Evolutionary conservation across 2,113 vertebrate species (phyloP).

Genomic region (Epinephelus moara): DNA sequence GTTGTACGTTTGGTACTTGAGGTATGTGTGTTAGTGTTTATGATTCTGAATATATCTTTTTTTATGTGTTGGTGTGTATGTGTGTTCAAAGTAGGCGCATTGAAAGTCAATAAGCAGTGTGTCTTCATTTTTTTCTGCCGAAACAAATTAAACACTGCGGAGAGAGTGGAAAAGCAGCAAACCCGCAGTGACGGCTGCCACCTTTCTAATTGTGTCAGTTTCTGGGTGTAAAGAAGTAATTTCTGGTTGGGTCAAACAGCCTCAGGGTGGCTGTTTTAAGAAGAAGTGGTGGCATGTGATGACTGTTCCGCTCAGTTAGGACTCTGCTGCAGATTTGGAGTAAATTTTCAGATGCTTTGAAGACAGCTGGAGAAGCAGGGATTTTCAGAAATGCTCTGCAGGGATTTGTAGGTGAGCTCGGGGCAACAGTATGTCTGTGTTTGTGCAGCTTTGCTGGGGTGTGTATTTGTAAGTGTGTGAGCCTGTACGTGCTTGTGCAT

Average conservation of each 20-base stretch:
- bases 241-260: constrained; percentile 52
- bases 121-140: neutral
- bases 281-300: constrained; percentile 22
- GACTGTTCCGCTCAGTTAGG: constrained; percentile 49
- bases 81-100: neutral
- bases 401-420: constrained; percentile 59
- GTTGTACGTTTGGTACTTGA: neutral
- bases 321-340: constrained; percentile 33
- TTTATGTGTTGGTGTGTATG: neutral
- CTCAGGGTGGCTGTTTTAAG: constrained; percentile 22
- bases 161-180: neutral
- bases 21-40: neutral
- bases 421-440: constrained; percentile 27
- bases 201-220: constrained; percentile 36
- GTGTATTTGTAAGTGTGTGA: constrained; percentile 6
- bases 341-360: constrained; percentile 59
- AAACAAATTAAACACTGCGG: constrained; percentile 24
- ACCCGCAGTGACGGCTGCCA: neutral
- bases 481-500: constrained; percentile 16
- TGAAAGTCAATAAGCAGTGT: neutral
- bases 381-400: constrained; percentile 55
- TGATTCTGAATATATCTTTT: neutral
- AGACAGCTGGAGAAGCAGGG: constrained; percentile 50
- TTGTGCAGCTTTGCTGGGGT: neutral
- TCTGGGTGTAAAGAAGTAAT: constrained; percentile 36